Evolutionary conservation across 92 coral and sea anemone genomes (phyloP).

Genomic region (Porites evermanni): DNA sequence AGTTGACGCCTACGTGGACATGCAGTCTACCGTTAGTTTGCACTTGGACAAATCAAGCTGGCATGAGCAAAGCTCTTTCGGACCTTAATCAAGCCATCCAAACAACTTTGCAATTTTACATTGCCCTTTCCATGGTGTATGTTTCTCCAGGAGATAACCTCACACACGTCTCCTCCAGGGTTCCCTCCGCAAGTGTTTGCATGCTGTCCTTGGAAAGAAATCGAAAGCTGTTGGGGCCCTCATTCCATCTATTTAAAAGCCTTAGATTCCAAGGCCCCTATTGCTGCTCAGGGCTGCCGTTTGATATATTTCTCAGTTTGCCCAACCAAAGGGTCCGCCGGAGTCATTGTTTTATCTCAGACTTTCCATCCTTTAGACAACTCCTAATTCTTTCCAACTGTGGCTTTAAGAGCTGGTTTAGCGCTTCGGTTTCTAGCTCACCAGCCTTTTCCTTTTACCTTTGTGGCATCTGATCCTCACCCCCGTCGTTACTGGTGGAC

Average conservation of each 20-base stretch:
- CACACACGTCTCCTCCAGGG: conserved; percentile 54
- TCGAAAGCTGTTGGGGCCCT: conserved; percentile 32
- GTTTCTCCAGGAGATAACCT: conserved; percentile 56
- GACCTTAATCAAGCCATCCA: conserved; percentile 10
- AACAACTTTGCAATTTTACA: conserved; percentile 31
- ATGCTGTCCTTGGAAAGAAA: conserved; percentile 25
- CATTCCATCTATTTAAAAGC: conserved; percentile 52
- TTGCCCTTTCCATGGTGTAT: conserved; percentile 50
- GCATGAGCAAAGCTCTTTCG: conserved; percentile 64
- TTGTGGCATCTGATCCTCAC: too few relatives aligned
- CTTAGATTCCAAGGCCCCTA: conserved; percentile 62
- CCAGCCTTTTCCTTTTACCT: too few relatives aligned
- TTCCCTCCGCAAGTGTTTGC: conserved; percentile 54
- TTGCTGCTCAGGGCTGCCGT: conserved; percentile 24
- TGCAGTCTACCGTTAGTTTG: too few relatives aligned
- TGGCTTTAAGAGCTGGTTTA: too few relatives aligned
- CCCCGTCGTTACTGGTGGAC: background rate
- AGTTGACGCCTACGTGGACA: too few relatives aligned
- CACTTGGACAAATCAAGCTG: conserved; percentile 69
- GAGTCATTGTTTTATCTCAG: too few relatives aligned
- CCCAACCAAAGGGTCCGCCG: too few relatives aligned
- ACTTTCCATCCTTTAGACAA: too few relatives aligned
- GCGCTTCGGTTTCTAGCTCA: too few relatives aligned
- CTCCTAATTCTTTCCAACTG: too few relatives aligned
- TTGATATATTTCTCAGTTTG: too few relatives aligned